Evolutionary conservation across 2,797 vertebrate genomes (phyloP).

Genomic region (Phataginus tricuspis): DNA sequence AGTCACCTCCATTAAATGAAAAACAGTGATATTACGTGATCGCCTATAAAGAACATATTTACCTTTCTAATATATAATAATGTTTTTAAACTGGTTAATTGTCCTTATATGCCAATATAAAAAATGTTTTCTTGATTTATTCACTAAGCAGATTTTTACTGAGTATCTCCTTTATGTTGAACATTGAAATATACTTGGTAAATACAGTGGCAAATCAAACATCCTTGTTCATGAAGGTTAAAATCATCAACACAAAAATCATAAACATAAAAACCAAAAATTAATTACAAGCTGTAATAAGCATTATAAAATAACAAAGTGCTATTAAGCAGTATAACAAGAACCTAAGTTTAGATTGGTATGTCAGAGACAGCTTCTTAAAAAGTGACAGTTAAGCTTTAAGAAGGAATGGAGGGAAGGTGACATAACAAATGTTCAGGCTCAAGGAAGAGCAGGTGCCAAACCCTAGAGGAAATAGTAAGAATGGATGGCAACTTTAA

Average conservation of each 20-base stretch:
- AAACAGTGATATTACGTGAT: neutral
- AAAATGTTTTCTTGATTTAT: conserved; percentile 35
- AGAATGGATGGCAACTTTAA: neutral
- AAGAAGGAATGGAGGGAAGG: neutral
- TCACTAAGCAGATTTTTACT: conserved; percentile 45
- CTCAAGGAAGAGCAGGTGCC: neutral
- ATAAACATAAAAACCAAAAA: neutral
- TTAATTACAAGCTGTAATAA: neutral
- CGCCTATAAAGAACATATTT: conserved; percentile 34
- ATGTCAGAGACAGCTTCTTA: neutral
- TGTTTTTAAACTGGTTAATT: neutral
- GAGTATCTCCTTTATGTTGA: neutral
- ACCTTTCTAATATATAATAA: conserved; percentile 19
- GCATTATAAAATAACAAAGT: neutral
- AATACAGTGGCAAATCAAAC: neutral
- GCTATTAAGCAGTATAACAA: neutral
- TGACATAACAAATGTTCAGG: neutral
- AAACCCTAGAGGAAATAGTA: neutral
- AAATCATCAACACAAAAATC: conserved; percentile 28
- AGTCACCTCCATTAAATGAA: neutral
- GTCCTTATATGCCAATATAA: neutral
- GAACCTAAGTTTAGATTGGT: neutral
- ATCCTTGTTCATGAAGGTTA: neutral
- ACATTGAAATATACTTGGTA: neutral
- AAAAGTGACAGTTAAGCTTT: neutral